Evolutionary conservation across 37 sponge, comb jelly and placozoan species (phyloP).

Genomic region (Theonella swinhoei): DNA sequence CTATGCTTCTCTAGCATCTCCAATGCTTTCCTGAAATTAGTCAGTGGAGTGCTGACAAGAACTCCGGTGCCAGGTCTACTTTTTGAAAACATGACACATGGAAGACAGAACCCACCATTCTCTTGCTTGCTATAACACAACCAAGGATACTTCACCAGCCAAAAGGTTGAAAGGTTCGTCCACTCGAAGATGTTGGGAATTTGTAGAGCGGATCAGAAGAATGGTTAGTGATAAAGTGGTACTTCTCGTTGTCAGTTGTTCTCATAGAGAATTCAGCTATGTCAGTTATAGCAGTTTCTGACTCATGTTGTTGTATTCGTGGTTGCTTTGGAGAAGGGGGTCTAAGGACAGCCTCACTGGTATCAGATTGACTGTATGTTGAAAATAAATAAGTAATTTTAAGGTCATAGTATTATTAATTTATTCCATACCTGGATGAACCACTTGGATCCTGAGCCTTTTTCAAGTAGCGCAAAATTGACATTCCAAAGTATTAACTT

Average conservation of each 20-base stretch:
- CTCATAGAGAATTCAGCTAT: too few relatives aligned
- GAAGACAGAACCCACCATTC: conserved; percentile 61
- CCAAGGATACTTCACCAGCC: conserved; percentile 24
- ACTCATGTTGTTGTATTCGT: too few relatives aligned
- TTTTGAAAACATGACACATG: conserved; percentile 44
- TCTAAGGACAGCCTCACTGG: too few relatives aligned
- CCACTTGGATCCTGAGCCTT: too few relatives aligned
- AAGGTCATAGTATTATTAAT: too few relatives aligned
- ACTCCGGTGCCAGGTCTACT: background rate
- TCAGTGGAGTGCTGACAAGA: conserved; percentile 13
- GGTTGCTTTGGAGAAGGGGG: too few relatives aligned
- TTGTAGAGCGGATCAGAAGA: background rate
- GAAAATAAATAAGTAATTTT: too few relatives aligned
- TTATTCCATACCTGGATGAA: too few relatives aligned
- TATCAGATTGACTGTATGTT: too few relatives aligned
- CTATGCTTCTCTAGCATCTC: conserved; percentile 36
- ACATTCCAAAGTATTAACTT: too few relatives aligned
- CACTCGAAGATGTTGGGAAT: background rate
- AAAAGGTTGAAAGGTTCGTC: conserved; percentile 25
- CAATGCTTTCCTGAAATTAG: conserved; percentile 41
- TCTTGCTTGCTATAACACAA: conserved; percentile 51
- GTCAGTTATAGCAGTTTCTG: too few relatives aligned
- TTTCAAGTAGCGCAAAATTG: too few relatives aligned
- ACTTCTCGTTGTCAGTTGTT: background rate
- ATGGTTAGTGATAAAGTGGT: background rate